These are phyloP conservation scores for Campoplex nolae DNA, from an alignment of 2,888 invertebrate species.

Conservation along the genomic window DNA sequence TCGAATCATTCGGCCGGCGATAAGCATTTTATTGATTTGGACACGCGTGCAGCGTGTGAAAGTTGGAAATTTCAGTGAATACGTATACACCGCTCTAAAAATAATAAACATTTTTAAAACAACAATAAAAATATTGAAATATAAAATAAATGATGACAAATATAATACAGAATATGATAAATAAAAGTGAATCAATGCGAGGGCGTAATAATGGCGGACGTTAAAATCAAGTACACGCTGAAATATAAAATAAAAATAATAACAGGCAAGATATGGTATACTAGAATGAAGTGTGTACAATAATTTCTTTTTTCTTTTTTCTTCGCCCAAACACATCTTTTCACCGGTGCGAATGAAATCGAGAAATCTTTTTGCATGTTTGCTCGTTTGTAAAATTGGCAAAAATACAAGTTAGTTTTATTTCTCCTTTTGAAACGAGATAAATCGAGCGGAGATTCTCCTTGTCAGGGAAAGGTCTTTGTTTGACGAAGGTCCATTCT, in stretches of 20 bases:
- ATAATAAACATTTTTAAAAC: neutral
- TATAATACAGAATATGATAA: no score
- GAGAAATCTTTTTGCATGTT: neutral
- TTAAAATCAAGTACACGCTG: no score
- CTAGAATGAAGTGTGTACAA: no score
- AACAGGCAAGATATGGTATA: no score
- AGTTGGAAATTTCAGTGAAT: neutral
- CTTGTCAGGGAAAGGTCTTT: conserved; percentile 8
- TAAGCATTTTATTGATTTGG: conserved; percentile 23
- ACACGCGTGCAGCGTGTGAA: neutral
- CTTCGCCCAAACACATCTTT: no score
- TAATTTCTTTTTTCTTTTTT: no score
- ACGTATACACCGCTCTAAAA: neutral
- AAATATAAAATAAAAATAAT: no score
- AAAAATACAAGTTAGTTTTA: neutral
- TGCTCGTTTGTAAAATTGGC: neutral
- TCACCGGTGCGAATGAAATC: neutral
- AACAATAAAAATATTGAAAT: neutral
- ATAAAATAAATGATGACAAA: neutral
- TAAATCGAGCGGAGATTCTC: conserved; percentile 11
- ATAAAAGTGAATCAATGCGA: no score
- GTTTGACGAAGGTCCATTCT: conserved; percentile 54
- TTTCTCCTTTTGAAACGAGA: neutral
- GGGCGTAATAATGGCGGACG: no score
- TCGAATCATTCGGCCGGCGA: neutral